Base-by-base conservation (phyloP, 1,140 invertebrate species). In the Trachymyrmex septentrionalis region DNA sequence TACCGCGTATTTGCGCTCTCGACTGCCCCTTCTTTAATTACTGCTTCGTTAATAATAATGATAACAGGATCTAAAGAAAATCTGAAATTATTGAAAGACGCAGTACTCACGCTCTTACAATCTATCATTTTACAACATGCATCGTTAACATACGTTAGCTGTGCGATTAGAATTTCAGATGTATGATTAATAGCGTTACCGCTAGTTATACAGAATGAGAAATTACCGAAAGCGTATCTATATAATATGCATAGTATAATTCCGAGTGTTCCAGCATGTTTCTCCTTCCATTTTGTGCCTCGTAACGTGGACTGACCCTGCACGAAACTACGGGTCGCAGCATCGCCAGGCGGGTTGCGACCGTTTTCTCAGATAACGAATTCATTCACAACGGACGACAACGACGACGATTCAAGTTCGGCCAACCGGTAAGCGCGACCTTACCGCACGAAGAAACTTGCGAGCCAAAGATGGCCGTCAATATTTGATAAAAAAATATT, bases 361-460 rank as follows among this genome's bases (percentile, higher is more conserved):
- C 86, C 91, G 87, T 91, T 88, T 91, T 89, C 86, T 87, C 88
- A 91, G 93, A 94, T 94, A 94, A 94, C 92, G 90, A 91, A 94
- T 94, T 94, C 94, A 94, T 94, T 94, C 92, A 94, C 91, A 92
- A 94, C 57, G 69, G n/a, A 53, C 24, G 66, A 63, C 24, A 78
- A 66, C 86, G 85, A 91, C 77, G 77, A 64, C 87, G 88, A 93
- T 92, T 90, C 87, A 90, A 85, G 85, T 48, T 90, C 73, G 72
- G 44, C 82, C 77, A 77, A 72, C 59, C 69, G 87, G 72, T 73
- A 75, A 59, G 76, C 85, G 86, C 53, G 80, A 86, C 5, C 63
- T 44, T 55, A 73, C 44, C 19, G 75, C 30, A 73, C 61, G 61
- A 76, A 50, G 19, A 75, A 76, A 34, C 27, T 14, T 6, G 24